Evolutionary conservation across 2,888 invertebrate genomes (phyloP), one percentile per base, ranked within the genome.

Genomic region (Amiota minor): DNA sequence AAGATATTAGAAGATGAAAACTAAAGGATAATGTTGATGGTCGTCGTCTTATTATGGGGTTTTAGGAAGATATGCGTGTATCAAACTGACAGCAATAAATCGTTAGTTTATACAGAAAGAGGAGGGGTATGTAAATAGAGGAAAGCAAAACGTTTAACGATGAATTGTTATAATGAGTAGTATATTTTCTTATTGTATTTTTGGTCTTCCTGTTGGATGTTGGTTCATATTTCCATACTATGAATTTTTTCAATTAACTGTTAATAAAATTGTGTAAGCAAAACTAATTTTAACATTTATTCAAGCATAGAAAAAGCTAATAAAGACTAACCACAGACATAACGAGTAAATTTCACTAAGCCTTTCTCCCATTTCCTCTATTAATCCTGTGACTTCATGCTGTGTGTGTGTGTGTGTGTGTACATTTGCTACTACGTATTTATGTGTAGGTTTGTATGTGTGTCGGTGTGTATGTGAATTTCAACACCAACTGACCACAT

Each of bases 201-300:
- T 4, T 35, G 4, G 35, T 1, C 6, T 35, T 35, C 35, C 2
- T 35, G 35, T n/a, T n/a, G 35, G 35, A 35, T 35, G 35, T 2
- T 23, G 23, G 1, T 35, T 35, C 35, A 6, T 35, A 6, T 3
- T 35, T 6, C 6, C 74, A 65, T 76, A 18, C 14, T 68, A 69
- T 35, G 35, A 35, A 35, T 74, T 81, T 86, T 85, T 85, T 82
- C 86, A 86, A 85, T 85, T 86, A 86, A 79, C 75, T 75, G 76
- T 77, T 83, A 84, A 84, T 86, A 80, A 85, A 85, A 80, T 81
- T 79, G 80, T 85, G 82, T 80, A 14, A 61, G 62, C 49, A 76
- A 84, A 35, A 84, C 76, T 79, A 77, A 84, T 84, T 85, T 83
- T 76, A 46, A 74, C 74, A 77, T 75, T 79, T 74, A 76, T 67